Conservation (phyloP, 2,797 vertebrate species). For the Myiotriccus ornatus region DNA sequence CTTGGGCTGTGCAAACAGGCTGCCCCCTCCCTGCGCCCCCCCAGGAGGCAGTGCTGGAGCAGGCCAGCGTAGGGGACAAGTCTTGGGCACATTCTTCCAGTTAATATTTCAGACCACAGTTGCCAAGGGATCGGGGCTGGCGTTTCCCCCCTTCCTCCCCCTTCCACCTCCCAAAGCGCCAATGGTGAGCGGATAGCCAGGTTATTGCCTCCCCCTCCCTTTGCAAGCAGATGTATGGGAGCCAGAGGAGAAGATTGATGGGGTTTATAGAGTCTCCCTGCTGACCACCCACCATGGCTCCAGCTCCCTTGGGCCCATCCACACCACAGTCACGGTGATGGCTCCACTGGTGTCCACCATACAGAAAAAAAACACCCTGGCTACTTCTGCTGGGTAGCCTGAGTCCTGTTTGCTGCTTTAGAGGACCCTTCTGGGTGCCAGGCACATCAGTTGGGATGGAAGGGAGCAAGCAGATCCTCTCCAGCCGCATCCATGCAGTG, state of each 20-base stretch:
- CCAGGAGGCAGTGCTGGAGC: constrained; percentile 29
- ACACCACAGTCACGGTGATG: neutral
- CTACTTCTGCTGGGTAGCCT: neutral
- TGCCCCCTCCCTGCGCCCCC: constrained; percentile 15
- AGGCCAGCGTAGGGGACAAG: constrained; percentile 22
- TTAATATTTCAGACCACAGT: constrained; percentile 62
- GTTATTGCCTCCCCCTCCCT: constrained; percentile 50
- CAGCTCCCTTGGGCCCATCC: constrained; percentile 14
- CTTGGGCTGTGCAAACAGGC: constrained; percentile 70
- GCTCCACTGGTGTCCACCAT: neutral
- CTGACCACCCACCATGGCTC: constrained; percentile 54
- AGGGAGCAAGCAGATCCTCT: neutral
- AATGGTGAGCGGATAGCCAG: constrained; percentile 37
- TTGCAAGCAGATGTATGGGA: constrained; percentile 54
- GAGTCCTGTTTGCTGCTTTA: neutral
- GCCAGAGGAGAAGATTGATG: constrained; percentile 56
- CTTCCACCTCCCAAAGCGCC: constrained; percentile 64
- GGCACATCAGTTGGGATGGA: neutral
- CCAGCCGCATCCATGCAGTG: fast-evolving
- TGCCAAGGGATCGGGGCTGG: constrained; percentile 51
- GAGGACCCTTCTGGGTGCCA: neutral
- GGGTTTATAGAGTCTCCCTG: constrained; percentile 47
- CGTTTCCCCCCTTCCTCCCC: constrained; percentile 56
- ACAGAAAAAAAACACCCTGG: neutral
- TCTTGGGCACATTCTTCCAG: constrained; percentile 65